Base-by-base conservation (phyloP, 2,797 vertebrate species). In the Peromyscus attwateri region DNA sequence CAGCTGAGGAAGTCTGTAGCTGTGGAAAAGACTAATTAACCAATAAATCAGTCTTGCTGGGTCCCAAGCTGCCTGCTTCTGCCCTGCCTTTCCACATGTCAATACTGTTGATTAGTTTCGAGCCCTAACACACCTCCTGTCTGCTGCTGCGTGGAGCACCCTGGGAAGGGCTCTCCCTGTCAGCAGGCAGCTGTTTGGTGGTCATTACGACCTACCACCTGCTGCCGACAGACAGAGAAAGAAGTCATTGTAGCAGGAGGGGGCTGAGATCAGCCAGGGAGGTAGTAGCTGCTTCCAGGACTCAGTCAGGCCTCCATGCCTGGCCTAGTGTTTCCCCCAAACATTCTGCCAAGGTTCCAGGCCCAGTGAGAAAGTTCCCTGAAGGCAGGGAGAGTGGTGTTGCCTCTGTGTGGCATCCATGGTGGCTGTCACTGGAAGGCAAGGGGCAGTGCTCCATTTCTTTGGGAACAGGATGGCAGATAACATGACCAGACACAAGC, bases 11-110 rank as follows among this genome's bases (percentile, higher is more conserved):
- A 55, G 87, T 40, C 79, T 31, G 80, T 60, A 77, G 77, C 97
- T 82, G 66, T 62, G 55, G 92, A 93, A 96, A 97, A 85, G 87
- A 91, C 91, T 95, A 96, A 97, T 95, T 92, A 98, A 84, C 95
- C 97, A 89, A 96, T 92, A 93, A 96, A 96, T 97, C 95, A 95
- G 93, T 55, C 89, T 83, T 13, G 3, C 21, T 52, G 81, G 92
- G 79, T 95, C 92, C 77, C 66, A 68, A 83, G 85, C 88, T n/a
- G 14, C 40, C 68, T 70, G 64, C 52, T 87, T 55, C 76, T 34
- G 29, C 89, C 49, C 92, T 77, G 62, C 60, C 49, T 82, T 43
- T 55, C 75, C 57, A 29, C 70, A 68, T 0, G 4, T 88, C 96
- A 89, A 70, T 97, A 94, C 87, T 76, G 52, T 71, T 95, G 88